Evolutionary conservation across 2,797 vertebrate species (phyloP).

Genomic region (Simalia tracyae): DNA sequence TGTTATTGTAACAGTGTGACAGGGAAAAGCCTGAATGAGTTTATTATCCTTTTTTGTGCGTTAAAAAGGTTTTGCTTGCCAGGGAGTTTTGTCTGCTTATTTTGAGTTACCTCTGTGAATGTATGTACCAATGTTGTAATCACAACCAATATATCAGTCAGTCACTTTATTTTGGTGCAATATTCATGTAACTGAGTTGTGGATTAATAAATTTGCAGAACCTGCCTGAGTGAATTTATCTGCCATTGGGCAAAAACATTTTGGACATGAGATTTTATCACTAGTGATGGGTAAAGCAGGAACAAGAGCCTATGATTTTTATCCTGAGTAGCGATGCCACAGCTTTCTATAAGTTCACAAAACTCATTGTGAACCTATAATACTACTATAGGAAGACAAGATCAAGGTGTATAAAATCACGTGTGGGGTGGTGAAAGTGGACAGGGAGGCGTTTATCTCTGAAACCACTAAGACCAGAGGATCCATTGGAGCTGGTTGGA

Average conservation of each 20-base stretch:
- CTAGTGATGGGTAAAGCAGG: neutral
- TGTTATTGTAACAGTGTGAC: too few species aligned
- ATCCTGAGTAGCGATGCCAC: neutral
- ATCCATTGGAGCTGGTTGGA: neutral
- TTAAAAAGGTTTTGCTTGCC: neutral
- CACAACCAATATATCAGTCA: neutral
- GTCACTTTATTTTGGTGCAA: neutral
- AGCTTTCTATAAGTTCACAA: neutral
- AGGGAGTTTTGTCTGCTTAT: neutral
- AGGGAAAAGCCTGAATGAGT: too few species aligned
- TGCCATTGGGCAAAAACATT: neutral
- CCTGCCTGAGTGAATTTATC: neutral
- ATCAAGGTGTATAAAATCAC: neutral
- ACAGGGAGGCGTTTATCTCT: neutral
- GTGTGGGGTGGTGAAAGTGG: neutral
- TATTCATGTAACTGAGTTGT: neutral
- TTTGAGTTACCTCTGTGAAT: neutral
- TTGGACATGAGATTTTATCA: neutral
- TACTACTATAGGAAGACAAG: neutral
- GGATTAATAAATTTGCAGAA: neutral
- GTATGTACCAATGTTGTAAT: neutral
- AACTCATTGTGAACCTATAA: neutral
- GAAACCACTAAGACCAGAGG: neutral
- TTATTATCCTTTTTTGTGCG: neutral
- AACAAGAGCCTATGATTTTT: neutral